phyloP scores from a whole-genome alignment of 2,888 invertebrate genomes.

The Thumatha senex region DNA sequence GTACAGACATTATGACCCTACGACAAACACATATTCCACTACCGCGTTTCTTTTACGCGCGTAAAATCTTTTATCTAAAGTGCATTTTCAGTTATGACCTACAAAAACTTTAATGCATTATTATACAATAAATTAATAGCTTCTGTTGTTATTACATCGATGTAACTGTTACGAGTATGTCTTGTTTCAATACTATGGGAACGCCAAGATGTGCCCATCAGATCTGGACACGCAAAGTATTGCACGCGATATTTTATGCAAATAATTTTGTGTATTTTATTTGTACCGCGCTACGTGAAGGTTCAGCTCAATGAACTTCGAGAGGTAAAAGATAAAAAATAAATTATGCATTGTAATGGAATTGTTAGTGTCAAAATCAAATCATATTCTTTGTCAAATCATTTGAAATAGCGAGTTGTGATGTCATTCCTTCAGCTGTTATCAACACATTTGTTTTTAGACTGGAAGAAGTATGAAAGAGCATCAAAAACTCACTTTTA shows the following conservation, averaged over 20 bases:
- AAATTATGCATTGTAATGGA: too few species aligned
- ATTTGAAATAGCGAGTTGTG: too few species aligned
- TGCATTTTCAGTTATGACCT: slow-evolving; percentile 16
- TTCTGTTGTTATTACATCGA: slow-evolving; percentile 11
- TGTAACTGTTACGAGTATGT: slow-evolving; percentile 16
- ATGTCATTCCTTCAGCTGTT: too few species aligned
- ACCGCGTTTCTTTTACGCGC: not conserved
- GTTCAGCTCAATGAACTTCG: slow-evolving; percentile 9
- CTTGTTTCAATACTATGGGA: not conserved
- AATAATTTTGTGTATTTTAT: not conserved
- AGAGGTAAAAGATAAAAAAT: too few species aligned
- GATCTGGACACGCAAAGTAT: slow-evolving; percentile 6
- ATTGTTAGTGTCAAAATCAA: too few species aligned
- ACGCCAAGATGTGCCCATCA: slow-evolving; percentile 10
- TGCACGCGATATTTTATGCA: slow-evolving; percentile 10
- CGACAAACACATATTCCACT: not conserved
- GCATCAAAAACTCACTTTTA: too few species aligned
- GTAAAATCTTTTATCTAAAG: slow-evolving; percentile 8
- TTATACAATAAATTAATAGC: slow-evolving; percentile 18
- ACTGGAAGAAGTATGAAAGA: too few species aligned
- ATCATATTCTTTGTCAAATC: too few species aligned
- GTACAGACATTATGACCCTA: too few species aligned
- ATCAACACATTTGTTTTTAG: too few species aligned
- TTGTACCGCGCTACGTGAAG: slow-evolving; percentile 27
- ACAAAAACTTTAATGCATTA: slow-evolving; percentile 1